These are phyloP conservation scores for Drosophila yakuba DNA, from an alignment of 1,140 invertebrate species.

Conservation along the genomic window DNA sequence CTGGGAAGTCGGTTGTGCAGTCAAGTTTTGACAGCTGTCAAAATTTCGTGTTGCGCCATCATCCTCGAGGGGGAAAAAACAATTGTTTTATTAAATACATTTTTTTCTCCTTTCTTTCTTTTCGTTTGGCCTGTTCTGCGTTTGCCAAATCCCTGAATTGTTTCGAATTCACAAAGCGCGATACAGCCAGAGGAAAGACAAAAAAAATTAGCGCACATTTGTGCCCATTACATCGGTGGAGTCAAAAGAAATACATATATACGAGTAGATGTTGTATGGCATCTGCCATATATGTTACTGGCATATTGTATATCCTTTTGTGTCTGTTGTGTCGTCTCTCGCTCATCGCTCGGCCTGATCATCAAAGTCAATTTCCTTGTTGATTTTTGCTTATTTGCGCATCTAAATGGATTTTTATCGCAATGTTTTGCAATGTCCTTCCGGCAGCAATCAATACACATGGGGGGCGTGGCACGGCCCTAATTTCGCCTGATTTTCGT, in stretches of 20 bases:
- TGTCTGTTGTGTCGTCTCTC: neutral
- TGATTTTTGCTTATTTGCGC: slow-evolving; percentile 82
- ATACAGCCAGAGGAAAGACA: slow-evolving; percentile 10
- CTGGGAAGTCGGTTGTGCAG: slow-evolving; percentile 26
- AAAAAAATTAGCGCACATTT: slow-evolving; percentile 29
- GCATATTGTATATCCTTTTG: slow-evolving; percentile 19
- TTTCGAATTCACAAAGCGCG: slow-evolving; percentile 16
- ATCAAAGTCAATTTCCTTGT: slow-evolving; percentile 80
- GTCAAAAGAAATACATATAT: slow-evolving; percentile 4
- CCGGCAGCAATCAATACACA: slow-evolving; percentile 67
- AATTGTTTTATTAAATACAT: slow-evolving; percentile 51
- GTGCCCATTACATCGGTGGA: neutral
- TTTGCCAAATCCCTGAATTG: slow-evolving; percentile 2
- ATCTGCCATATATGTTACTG: neutral
- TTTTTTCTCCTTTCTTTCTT: neutral
- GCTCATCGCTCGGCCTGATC: slow-evolving; percentile 29
- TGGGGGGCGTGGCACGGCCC: slow-evolving; percentile 14
- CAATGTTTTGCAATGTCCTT: slow-evolving; percentile 79
- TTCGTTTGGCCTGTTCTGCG: neutral
- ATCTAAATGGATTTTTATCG: slow-evolving; percentile 82
- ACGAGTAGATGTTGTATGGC: too few species aligned
- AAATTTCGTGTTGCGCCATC: slow-evolving; percentile 39
- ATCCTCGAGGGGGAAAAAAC: neutral
- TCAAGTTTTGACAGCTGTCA: slow-evolving; percentile 77
- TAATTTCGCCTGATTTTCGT: slow-evolving; percentile 40